Evolutionary conservation across 2,113 vertebrate species (phyloP).

Genomic region (Furnarius figulus): DNA sequence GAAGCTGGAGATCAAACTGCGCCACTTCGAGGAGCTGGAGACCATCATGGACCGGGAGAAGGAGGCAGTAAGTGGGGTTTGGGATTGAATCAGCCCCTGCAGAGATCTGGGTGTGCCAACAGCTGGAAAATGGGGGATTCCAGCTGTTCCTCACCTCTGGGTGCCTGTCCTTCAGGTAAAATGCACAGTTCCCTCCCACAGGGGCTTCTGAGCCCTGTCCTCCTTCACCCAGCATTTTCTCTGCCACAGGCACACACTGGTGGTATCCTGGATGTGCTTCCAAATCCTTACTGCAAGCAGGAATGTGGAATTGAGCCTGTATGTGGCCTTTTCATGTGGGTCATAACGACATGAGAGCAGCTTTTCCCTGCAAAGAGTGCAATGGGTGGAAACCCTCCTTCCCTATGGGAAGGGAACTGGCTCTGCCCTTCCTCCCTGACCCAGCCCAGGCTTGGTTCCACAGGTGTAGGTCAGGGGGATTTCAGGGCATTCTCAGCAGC

Average conservation of each 20-base stretch:
- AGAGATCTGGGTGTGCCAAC: fast-evolving
- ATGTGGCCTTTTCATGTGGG: fast-evolving
- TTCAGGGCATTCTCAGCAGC: background rate
- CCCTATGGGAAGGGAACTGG: background rate
- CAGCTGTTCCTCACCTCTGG: background rate
- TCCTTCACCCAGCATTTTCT: background rate
- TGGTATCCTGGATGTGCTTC: background rate
- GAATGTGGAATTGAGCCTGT: fast-evolving
- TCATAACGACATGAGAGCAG: fast-evolving
- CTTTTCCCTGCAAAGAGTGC: background rate
- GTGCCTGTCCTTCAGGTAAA: background rate
- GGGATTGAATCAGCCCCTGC: fast-evolving
- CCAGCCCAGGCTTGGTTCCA: background rate
- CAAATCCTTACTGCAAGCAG: background rate
- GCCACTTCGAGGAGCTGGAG: constrained; percentile 96
- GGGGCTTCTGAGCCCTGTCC: background rate
- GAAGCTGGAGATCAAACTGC: constrained; percentile 97
- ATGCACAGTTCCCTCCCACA: fast-evolving
- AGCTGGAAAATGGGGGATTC: background rate
- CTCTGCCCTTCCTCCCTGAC: background rate
- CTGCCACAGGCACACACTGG: background rate
- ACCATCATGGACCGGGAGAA: constrained; percentile 99
- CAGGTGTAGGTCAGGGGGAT: background rate
- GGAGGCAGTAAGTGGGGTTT: constrained; percentile 86
- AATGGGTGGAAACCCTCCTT: background rate